Conservation (phyloP, 1,140 invertebrate species). For the Drosophila quadrilineata region DNA sequence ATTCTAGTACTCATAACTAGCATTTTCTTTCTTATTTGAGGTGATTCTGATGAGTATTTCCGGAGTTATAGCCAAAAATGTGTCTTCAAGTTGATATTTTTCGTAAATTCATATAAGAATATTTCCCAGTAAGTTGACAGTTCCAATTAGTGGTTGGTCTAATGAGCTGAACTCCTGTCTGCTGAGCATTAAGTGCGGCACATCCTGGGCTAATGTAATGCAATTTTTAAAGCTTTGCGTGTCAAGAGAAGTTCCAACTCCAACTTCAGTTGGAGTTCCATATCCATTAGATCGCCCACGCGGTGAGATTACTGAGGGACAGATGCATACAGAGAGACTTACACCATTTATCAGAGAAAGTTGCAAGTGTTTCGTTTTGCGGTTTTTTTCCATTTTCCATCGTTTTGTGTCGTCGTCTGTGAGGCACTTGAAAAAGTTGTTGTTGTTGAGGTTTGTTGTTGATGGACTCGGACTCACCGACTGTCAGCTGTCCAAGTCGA, state of each 20-base stretch:
- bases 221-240: conserved; percentile 23
- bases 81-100: too few species aligned
- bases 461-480: not conserved
- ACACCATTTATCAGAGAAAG: conserved; percentile 63
- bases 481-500: conserved; percentile 67
- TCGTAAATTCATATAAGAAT: too few species aligned
- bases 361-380: conserved; percentile 68
- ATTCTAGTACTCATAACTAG: too few species aligned
- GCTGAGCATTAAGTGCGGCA: not conserved
- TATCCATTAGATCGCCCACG: too few species aligned
- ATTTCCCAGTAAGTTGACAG: conserved; percentile 12
- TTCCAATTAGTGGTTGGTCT: not conserved
- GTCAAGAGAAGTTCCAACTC: not conserved
- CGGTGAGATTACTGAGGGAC: conserved; percentile 25
- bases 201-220: conserved; percentile 21
- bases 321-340: too few species aligned
- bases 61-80: too few species aligned
- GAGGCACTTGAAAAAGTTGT: conserved; percentile 45
- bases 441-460: not conserved
- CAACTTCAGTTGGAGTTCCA: too few species aligned
- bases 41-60: too few species aligned
- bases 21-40: too few species aligned
- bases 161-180: not conserved
- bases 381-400: too few species aligned
- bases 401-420: too few species aligned